These are phyloP conservation scores for Protosalanx chinensis DNA, from an alignment of 2,797 vertebrate genomes.

Conservation along the genomic window DNA sequence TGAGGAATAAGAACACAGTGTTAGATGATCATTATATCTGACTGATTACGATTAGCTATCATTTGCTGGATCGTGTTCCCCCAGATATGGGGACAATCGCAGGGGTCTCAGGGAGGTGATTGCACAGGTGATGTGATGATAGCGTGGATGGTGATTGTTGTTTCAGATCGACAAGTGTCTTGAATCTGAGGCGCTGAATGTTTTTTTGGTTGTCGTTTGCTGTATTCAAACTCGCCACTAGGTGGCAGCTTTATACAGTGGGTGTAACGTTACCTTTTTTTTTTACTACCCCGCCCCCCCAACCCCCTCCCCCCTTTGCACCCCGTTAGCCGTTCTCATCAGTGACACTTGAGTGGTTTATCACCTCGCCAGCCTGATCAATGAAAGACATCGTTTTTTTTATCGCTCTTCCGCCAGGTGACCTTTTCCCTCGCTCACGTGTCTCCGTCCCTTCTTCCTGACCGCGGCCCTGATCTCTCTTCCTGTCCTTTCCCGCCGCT, in stretches of 20 bases:
- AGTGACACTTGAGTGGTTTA: not conserved
- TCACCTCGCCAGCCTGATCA: not conserved
- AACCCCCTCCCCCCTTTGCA: no score
- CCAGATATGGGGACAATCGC: slow-evolving; percentile 34
- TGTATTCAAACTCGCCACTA: slow-evolving; percentile 14
- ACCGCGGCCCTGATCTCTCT: not conserved
- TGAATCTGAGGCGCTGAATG: not conserved
- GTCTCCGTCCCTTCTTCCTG: slow-evolving; percentile 5
- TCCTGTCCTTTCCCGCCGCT: slow-evolving; percentile 9
- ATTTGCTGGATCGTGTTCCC: slow-evolving; percentile 38
- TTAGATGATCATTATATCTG: slow-evolving; percentile 33
- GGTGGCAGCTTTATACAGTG: slow-evolving; percentile 35
- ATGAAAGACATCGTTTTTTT: not conserved
- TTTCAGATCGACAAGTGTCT: slow-evolving; percentile 21
- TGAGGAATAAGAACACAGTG: slow-evolving; percentile 12
- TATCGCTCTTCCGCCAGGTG: not conserved
- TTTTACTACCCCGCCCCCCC: no score
- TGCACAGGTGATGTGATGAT: slow-evolving; percentile 30
- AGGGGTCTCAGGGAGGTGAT: slow-evolving; percentile 30
- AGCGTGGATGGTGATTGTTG: slow-evolving; percentile 27
- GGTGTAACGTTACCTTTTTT: no score
- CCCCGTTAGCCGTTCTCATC: not conserved
- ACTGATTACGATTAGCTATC: slow-evolving; percentile 40
- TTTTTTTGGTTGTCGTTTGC: not conserved
- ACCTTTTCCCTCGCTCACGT: slow-evolving; percentile 30